Evolutionary conservation across 2,888 invertebrate species (phyloP).

Genomic region (Acronicta psi): DNA sequence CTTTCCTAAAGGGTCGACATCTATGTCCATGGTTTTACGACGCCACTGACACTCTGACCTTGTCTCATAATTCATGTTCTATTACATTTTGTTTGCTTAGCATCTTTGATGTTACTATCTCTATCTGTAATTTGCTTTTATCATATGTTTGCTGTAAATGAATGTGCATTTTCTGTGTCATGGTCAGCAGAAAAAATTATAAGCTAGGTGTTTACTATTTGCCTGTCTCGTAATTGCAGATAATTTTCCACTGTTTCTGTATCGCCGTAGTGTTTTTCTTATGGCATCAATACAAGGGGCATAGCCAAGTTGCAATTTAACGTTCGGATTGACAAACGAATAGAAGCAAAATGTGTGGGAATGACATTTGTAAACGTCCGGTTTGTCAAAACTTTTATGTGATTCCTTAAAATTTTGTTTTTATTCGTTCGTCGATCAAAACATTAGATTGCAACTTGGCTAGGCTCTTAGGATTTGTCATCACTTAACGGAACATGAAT

Average conservation of each 20-base stretch:
- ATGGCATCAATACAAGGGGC: conserved; percentile 9
- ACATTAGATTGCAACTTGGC: no score
- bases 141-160: conserved; percentile 24
- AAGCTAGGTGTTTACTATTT: conserved; percentile 28
- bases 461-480: no score
- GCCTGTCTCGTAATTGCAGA: conserved; percentile 30
- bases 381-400: no score
- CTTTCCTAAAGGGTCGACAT: conserved; percentile 23
- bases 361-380: no score
- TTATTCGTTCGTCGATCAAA: no score
- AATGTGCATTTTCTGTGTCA: conserved; percentile 42
- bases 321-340: no score
- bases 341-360: no score
- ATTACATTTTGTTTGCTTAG: conserved; percentile 26
- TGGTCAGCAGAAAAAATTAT: conserved; percentile 43
- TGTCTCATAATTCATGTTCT: conserved; percentile 27
- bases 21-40: conserved; percentile 13
- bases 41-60: conserved; percentile 31
- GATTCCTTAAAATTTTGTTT: no score
- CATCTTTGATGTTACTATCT: conserved; percentile 36
- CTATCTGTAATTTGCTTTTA: conserved; percentile 10
- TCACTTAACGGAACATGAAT: conserved; percentile 7
- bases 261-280: background rate
- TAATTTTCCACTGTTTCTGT: conserved; percentile 19
- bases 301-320: no score